phyloP scores from a whole-genome alignment of 2,888 invertebrate species.

The Hoplodrina ambigua region DNA sequence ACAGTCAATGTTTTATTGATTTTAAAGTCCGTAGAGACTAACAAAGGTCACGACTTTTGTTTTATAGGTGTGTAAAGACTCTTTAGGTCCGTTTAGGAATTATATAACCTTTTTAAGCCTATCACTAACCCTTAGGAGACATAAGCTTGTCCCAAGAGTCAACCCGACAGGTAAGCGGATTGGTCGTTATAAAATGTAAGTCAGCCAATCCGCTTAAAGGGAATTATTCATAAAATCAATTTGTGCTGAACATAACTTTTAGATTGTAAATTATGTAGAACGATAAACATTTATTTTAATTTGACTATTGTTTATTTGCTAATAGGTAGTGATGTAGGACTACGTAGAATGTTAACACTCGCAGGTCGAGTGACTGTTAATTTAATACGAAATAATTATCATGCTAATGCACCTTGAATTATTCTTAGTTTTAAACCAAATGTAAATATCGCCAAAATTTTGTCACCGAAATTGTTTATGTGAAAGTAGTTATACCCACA shows the following conservation, averaged over 20 bases:
- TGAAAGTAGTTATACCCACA: background rate
- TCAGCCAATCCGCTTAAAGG: constrained; percentile 13
- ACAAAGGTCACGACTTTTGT: background rate
- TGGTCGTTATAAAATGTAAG: background rate
- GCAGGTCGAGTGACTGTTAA: constrained; percentile 36
- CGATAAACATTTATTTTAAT: background rate
- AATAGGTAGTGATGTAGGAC: background rate
- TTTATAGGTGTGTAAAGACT: background rate
- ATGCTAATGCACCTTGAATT: background rate
- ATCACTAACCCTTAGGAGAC: background rate
- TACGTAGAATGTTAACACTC: background rate
- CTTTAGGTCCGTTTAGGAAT: background rate
- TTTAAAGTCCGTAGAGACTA: background rate
- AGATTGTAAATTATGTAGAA: background rate
- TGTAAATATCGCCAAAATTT: constrained; percentile 1
- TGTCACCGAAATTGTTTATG: background rate
- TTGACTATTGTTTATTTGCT: background rate
- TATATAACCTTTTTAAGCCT: constrained; percentile 17
- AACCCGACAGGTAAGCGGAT: constrained; percentile 13
- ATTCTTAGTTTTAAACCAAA: background rate
- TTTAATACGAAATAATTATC: constrained; percentile 4
- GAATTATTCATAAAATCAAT: constrained; percentile 10
- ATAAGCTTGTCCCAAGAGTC: constrained; percentile 16
- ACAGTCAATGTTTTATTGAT: background rate
- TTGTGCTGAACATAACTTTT: background rate